Base-by-base conservation (phyloP, 2,888 invertebrate genomes). In the Spisula subtruncata region DNA sequence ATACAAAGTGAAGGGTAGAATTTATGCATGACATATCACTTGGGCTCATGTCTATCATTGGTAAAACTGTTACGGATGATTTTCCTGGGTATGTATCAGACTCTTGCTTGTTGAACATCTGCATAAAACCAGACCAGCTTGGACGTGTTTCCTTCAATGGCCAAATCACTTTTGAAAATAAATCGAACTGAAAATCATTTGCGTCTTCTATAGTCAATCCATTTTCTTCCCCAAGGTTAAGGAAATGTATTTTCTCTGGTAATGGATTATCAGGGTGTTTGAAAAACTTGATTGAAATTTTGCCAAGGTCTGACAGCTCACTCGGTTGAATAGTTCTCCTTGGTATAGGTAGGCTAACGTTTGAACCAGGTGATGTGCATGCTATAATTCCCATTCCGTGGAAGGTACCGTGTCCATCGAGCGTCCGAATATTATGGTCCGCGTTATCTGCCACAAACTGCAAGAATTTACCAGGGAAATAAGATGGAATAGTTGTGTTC, bases 11-110 rank as follows among this genome's bases (percentile, higher is more conserved):
- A 35, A 93, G 85, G 1, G 91, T 93, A 16, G 89, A 90, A 71
- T 83, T 91, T 5, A 93, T 88, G 75, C 93, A 92, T 0, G 85
- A 90, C 85, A 89, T 79, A 79, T 94, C 89, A 41, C 60, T n/a
- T n/a, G n/a, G n/a, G n/a, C n/a, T n/a, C n/a, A n/a, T n/a, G n/a
- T n/a, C n/a, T n/a, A n/a, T n/a, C 91, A 89, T 91, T 41, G 93
- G 92, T 29, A 93, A 46, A 25, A 86, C 86, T 25, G 82, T 14
- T 5, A 83, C 46, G 12, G 81, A 75, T 29, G 89, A 83, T 46
- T 79, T 25, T 54, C 87, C 84, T 18, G 81, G 89, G 41, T 82
- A 75, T 46, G 80, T 32, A 16, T 90, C 92, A 32, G 79, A 20
- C 48, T 56, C 56, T n/a, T n/a, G n/a, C n/a, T n/a, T n/a, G n/a